Conservation (phyloP, 2,888 invertebrate genomes). For the Thymelicus sylvestris region DNA sequence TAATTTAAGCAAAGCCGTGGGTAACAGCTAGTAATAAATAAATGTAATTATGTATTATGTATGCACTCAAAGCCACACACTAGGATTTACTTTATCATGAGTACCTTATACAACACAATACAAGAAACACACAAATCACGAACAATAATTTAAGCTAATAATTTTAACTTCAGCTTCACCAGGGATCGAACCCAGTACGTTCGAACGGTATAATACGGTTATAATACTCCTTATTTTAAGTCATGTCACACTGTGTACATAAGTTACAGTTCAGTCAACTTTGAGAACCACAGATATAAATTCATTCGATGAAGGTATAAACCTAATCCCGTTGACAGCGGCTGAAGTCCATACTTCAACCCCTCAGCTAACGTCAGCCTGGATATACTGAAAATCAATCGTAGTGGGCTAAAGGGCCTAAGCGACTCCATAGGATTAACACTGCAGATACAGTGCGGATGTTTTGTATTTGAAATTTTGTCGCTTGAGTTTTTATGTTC, state of each 20-base stretch:
- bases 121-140: no score
- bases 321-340: neutral
- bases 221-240: no score
- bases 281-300: neutral
- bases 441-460: conserved; percentile 8
- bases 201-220: no score
- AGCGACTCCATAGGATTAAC: conserved; percentile 14
- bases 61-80: no score
- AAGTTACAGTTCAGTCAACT: neutral
- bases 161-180: no score
- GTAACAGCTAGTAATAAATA: no score
- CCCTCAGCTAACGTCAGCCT: conserved; percentile 6
- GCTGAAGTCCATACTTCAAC: conserved; percentile 6
- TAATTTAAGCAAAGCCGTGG: neutral
- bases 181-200: no score
- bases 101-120: no score
- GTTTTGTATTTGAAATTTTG: neutral
- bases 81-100: no score
- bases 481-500: neutral
- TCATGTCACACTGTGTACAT: no score
- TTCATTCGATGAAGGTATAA: neutral
- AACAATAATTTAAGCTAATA: no score
- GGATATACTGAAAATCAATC: conserved; percentile 29
- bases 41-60: no score
- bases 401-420: conserved; percentile 13